Conservation (phyloP, 23 tunicate genomes). For the Ciona savignyi region DNA sequence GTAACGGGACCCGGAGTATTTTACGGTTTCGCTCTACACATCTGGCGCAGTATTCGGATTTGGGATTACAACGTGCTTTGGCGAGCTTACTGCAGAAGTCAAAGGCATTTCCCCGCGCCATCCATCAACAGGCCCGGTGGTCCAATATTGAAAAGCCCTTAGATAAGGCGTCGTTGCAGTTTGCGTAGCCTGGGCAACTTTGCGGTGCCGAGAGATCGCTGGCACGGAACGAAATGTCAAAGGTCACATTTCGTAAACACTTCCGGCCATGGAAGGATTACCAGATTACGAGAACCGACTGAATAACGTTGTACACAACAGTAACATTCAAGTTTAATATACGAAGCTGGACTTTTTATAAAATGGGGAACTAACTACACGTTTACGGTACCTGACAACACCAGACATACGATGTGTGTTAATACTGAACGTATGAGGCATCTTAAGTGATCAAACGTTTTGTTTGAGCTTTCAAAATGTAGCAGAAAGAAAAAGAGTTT, state of each 20-base stretch:
- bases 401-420: too few species aligned
- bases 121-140: conserved; percentile 19
- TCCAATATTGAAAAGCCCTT: too few species aligned
- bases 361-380: too few species aligned
- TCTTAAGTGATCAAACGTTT: too few species aligned
- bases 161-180: too few species aligned
- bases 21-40: background rate
- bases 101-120: conserved; percentile 10
- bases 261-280: background rate
- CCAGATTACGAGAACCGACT: background rate
- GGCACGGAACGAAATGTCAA: background rate
- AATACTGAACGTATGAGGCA: too few species aligned
- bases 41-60: background rate
- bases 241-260: background rate
- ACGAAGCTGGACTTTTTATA: too few species aligned
- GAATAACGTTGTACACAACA: too few species aligned
- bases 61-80: background rate
- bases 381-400: too few species aligned
- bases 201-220: background rate
- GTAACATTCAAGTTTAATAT: too few species aligned
- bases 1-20: background rate
- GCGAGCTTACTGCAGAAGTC: background rate
- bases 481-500: too few species aligned
- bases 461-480: too few species aligned
- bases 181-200: background rate